A percentile compares a stretch with the other conserved stretches of the same genome.
Evolutionary conservation across 2,113 vertebrate genomes (phyloP).

Genomic region (Chiloscyllium plagiosum): DNA sequence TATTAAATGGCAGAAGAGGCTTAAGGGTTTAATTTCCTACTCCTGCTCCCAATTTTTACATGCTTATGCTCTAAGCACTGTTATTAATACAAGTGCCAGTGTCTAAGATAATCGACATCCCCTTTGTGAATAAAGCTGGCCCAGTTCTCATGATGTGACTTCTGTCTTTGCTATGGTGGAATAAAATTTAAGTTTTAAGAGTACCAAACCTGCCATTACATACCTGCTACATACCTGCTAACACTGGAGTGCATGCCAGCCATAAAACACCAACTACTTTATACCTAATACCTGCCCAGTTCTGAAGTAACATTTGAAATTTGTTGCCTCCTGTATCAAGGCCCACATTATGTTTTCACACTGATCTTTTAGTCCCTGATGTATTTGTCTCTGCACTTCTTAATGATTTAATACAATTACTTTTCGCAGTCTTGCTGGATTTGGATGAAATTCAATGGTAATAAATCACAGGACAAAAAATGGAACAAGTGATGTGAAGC

Average conservation of each 20-base stretch:
- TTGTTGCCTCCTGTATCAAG: neutral
- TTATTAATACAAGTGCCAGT: neutral
- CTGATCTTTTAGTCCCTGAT: neutral
- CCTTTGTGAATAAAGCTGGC: neutral
- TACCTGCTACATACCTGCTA: neutral
- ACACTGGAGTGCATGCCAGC: neutral
- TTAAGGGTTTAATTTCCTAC: too few species aligned
- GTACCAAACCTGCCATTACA: neutral
- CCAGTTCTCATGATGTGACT: neutral
- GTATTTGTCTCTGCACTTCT: neutral
- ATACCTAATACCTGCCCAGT: neutral
- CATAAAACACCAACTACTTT: neutral
- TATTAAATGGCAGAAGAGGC: too few species aligned
- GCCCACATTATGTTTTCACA: neutral
- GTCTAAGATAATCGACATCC: neutral
- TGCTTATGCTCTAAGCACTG: neutral
- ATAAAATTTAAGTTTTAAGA: neutral
- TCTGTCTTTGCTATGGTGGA: neutral
- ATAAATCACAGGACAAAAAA: constrained; percentile 2
- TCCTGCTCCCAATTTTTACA: too few species aligned
- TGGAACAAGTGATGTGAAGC: neutral
- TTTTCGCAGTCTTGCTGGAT: neutral
- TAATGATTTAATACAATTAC: neutral
- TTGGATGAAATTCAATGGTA: neutral
- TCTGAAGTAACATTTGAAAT: neutral